Evolutionary conservation across 2,113 vertebrate genomes (phyloP).

Genomic region (Ivindomyrus marchei): DNA sequence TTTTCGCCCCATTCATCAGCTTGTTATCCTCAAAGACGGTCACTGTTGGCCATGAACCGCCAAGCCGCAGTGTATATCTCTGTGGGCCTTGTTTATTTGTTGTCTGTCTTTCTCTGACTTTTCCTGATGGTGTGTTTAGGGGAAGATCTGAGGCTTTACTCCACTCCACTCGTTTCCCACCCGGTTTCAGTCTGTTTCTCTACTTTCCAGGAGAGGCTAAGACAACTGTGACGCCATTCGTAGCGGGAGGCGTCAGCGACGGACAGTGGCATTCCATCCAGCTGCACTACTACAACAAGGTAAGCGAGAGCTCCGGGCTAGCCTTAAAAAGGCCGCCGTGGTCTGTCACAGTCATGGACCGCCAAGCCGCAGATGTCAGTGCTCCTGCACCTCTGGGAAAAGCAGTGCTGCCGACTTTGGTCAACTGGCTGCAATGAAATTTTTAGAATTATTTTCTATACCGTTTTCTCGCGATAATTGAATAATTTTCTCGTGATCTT

Average conservation of each 20-base stretch:
- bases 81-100: too few species aligned
- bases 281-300: conserved; percentile 84
- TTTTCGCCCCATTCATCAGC: neutral
- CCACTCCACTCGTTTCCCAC: neutral
- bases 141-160: neutral
- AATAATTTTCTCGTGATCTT: too few species aligned
- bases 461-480: too few species aligned
- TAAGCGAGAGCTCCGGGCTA: conserved; percentile 40
- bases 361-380: neutral
- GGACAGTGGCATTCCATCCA: conserved; percentile 76
- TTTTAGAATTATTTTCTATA: neutral
- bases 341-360: neutral
- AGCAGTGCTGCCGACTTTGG: neutral
- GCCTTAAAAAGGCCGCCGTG: too few species aligned
- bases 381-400: neutral
- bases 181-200: neutral
- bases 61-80: neutral
- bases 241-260: conserved; percentile 72
- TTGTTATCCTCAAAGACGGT: neutral
- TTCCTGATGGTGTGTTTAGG: neutral
- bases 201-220: conserved; percentile 64
- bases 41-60: neutral
- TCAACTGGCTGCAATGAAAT: neutral
- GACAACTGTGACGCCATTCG: conserved; percentile 63
- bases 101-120: neutral